Evolutionary conservation across 2,797 vertebrate genomes (phyloP), one percentile per base, ranked within the genome.

Genomic region (Danionella dracula): DNA sequence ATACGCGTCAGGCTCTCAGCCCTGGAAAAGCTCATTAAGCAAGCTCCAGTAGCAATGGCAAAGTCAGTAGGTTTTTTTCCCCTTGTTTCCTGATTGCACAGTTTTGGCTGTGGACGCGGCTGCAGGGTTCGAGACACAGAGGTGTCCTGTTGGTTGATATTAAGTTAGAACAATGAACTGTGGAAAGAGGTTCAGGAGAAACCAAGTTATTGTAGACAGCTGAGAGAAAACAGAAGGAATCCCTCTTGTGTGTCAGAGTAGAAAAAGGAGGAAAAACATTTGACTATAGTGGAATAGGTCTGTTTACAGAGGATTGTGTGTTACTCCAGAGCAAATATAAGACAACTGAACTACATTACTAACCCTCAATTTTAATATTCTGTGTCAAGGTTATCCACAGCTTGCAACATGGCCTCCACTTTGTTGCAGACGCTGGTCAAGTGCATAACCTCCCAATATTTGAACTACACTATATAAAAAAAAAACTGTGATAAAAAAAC

Each of bases 31-130:
- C 38, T 79, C 72, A 77, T 79, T 89, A 88, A 90, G 23, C 23
- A 86, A 83, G 86, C 79, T 77, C 78, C 78, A 87, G 87, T 82
- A 80, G 74, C 77, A 80, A 82, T 77, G 83, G 83, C 81, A 77
- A 79, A 79, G 81, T 48, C 42, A 56, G 50, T 4, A 63, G 35
- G n/a, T n/a, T n/a, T n/a, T n/a, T n/a, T 11, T 78, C 78, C 75
- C 75, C 58, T 57, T 56, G 70, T 62, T 74, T 69, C 69, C 76
- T 75, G n/a, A n/a, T 79, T 70, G 50, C 77, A 70, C 73, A 61
- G 48, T 66, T 71, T 79, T 73, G 78, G 44, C 68, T 65, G 46
- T 66, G 66, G 63, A 68, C 34, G 56, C 48, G 63, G 48, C 63
- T 57, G 63, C 53, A 23, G 63, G 63, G 42, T 66, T 46, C 11